Conservation (phyloP, 2,113 vertebrate species). For the Salminus brasiliensis region DNA sequence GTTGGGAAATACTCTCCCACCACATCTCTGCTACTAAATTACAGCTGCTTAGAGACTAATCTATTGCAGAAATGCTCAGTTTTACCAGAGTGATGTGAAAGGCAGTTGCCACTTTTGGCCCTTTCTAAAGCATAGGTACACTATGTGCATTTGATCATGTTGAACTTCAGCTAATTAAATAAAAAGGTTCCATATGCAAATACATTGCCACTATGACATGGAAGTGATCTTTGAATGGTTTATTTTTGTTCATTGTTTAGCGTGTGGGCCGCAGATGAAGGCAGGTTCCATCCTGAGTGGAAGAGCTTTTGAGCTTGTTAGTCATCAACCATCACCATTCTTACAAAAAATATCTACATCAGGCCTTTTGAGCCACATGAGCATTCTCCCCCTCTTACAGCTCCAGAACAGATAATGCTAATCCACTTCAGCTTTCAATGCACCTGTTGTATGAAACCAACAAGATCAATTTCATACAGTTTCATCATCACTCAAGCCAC, state of each 20-base stretch:
- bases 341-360: not conserved
- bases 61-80: too few relatives aligned
- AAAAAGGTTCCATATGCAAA: too few relatives aligned
- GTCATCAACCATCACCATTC: not conserved
- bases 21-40: too few relatives aligned
- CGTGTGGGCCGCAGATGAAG: constrained; percentile 39
- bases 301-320: not conserved
- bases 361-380: not conserved
- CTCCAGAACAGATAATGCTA: not conserved
- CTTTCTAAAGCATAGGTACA: too few relatives aligned
- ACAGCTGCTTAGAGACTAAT: too few relatives aligned
- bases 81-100: too few relatives aligned
- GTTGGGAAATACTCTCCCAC: too few relatives aligned
- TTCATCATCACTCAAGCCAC: not conserved
- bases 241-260: constrained; percentile 52
- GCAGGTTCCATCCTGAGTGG: not conserved
- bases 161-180: too few relatives aligned
- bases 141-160: too few relatives aligned
- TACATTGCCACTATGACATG: constrained; percentile 66
- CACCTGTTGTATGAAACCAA: not conserved
- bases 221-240: constrained; percentile 59
- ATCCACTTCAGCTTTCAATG: not conserved
- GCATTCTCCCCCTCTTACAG: not conserved
- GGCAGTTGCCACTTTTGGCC: too few relatives aligned
- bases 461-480: not conserved